These are phyloP conservation scores for Dendroctonus valens DNA, from an alignment of 1,140 invertebrate genomes.

Conservation along the genomic window DNA sequence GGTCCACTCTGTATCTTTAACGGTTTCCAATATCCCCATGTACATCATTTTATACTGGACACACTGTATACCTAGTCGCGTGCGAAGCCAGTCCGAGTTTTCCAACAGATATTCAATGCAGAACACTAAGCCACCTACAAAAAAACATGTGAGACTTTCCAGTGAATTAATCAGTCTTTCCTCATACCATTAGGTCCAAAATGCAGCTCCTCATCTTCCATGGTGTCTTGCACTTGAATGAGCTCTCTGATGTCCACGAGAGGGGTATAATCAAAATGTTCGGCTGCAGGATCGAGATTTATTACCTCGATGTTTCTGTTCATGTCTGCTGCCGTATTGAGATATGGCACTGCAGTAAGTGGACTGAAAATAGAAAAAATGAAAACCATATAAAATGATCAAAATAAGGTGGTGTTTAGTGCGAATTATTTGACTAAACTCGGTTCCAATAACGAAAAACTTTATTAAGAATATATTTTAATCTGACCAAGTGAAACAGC, in stretches of 20 bases:
- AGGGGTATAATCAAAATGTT: slow-evolving; percentile 90
- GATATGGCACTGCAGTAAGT: slow-evolving; percentile 93
- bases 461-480: too few relatives aligned
- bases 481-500: too few relatives aligned
- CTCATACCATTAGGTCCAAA: slow-evolving; percentile 90
- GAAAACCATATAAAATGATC: background rate
- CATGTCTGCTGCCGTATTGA: slow-evolving; percentile 74
- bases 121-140: slow-evolving; percentile 77
- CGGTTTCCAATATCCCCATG: too few relatives aligned
- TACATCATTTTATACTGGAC: too few relatives aligned
- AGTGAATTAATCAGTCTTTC: background rate
- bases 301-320: slow-evolving; percentile 81
- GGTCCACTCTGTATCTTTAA: too few relatives aligned
- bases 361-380: slow-evolving; percentile 60
- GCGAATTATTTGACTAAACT: background rate
- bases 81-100: slow-evolving; percentile 89
- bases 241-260: slow-evolving; percentile 88
- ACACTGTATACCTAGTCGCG: slow-evolving; percentile 67
- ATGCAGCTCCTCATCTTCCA: slow-evolving; percentile 93
- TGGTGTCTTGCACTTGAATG: slow-evolving; percentile 93
- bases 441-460: background rate
- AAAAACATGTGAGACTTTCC: background rate
- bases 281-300: slow-evolving; percentile 97
- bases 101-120: slow-evolving; percentile 94
- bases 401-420: background rate